These are phyloP conservation scores for Caerostris darwini DNA, from an alignment of 1,140 invertebrate genomes.

Conservation along the genomic window DNA sequence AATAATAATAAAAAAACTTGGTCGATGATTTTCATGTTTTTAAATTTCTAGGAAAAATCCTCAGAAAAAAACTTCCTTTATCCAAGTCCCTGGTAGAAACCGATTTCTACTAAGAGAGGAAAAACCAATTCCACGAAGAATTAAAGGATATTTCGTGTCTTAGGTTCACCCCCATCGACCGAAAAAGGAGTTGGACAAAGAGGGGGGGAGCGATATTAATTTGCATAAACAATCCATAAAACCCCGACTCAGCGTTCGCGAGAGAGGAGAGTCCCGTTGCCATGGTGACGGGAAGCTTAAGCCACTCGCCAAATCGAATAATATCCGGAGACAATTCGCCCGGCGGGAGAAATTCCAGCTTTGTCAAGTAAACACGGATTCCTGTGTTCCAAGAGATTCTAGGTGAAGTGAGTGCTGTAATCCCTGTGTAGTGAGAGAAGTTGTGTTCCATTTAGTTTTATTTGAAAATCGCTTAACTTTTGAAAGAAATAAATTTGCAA, in stretches of 20 bases:
- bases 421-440: background rate
- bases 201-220: background rate
- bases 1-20: too few species aligned
- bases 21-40: too few species aligned
- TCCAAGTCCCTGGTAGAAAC: too few species aligned
- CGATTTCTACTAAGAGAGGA: too few species aligned
- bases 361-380: conserved; percentile 14
- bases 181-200: background rate
- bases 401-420: background rate
- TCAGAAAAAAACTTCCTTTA: too few species aligned
- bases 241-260: too few species aligned
- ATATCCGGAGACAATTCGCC: background rate
- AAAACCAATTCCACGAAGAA: background rate
- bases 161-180: background rate
- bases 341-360: background rate
- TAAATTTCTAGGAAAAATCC: too few species aligned
- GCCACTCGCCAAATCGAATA: background rate
- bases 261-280: background rate
- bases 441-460: background rate
- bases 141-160: background rate
- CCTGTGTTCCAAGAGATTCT: background rate
- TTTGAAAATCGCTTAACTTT: too few species aligned
- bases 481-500: too few species aligned
- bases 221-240: background rate
- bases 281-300: background rate